Percentiles rank a stretch among this genome's conserved stretches.
Evolutionary conservation across 2,888 invertebrate genomes (phyloP).

Genomic region (Lasioglossum zephyrum): DNA sequence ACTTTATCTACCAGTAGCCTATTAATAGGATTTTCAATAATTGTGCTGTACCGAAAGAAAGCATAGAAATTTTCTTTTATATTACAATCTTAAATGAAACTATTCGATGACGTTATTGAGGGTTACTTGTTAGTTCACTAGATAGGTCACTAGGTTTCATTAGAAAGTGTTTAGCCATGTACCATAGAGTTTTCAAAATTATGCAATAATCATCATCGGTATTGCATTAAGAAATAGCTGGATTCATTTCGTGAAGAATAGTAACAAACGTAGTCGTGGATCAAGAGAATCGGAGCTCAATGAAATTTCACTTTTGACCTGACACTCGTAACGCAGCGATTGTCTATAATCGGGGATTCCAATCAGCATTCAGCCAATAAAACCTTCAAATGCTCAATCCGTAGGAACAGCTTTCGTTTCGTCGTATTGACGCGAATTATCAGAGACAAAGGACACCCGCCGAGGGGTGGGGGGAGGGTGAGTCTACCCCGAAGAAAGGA

Average conservation of each 20-base stretch:
- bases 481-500: slow-evolving; percentile 31
- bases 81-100: too few species aligned
- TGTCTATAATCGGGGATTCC: slow-evolving; percentile 51
- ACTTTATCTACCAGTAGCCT: too few species aligned
- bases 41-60: too few species aligned
- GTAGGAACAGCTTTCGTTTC: slow-evolving; percentile 58
- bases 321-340: neutral
- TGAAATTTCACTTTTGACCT: neutral
- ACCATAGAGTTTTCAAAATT: too few species aligned
- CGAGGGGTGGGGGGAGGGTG: slow-evolving; percentile 12
- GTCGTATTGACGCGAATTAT: slow-evolving; percentile 78
- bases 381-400: slow-evolving; percentile 71
- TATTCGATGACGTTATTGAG: too few species aligned
- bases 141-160: too few species aligned
- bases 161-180: too few species aligned
- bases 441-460: slow-evolving; percentile 69
- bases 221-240: too few species aligned
- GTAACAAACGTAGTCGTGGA: neutral
- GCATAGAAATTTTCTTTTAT: too few species aligned
- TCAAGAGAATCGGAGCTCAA: neutral
- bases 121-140: too few species aligned
- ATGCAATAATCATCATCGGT: too few species aligned
- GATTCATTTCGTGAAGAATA: neutral
- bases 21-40: too few species aligned
- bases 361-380: slow-evolving; percentile 74